phyloP scores from a whole-genome alignment of 2,797 vertebrate genomes.

The Phrynocephalus forsythii region DNA sequence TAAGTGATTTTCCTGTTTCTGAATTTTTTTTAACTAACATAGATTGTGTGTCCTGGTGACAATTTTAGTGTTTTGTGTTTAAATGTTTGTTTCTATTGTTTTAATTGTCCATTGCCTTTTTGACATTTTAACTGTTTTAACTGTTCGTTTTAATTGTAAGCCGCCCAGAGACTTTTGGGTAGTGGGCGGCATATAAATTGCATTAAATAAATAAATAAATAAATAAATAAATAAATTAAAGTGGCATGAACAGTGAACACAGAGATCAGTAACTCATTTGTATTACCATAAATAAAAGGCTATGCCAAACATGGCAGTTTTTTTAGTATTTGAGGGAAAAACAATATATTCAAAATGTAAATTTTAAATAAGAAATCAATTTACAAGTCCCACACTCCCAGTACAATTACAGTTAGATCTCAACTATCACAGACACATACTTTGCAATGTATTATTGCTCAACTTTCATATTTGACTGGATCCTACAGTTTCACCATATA shows the following conservation, averaged over 20 bases:
- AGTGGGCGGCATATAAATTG: no score
- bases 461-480: background rate
- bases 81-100: no score
- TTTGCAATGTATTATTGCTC: background rate
- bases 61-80: no score
- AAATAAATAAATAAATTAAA: background rate
- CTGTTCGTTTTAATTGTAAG: no score
- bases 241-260: constrained; percentile 37
- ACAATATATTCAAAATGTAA: constrained; percentile 10
- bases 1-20: constrained; percentile 2
- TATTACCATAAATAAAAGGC: constrained; percentile 18
- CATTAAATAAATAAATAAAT: no score
- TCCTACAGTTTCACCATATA: background rate
- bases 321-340: background rate
- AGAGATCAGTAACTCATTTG: background rate
- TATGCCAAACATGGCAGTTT: constrained; percentile 3
- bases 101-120: no score
- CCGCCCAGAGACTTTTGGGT: no score
- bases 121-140: no score
- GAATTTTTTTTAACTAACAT: no score
- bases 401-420: background rate
- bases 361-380: constrained; percentile 15
- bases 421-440: background rate
- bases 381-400: background rate
- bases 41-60: no score